Evolutionary conservation across 2,797 vertebrate species (phyloP).

Genomic region (Mus minutoides): DNA sequence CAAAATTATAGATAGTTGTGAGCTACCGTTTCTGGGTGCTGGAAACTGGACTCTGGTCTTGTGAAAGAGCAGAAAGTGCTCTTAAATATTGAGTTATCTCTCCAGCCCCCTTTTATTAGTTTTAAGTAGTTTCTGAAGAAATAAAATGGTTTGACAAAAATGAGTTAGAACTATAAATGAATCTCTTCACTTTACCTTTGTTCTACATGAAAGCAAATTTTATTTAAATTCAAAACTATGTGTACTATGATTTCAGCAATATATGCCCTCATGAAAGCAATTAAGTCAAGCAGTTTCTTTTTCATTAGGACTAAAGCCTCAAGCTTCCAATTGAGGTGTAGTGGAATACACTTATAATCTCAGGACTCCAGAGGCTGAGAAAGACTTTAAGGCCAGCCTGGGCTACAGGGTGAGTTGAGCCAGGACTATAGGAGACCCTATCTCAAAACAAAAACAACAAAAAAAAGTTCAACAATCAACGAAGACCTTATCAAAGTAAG

Average conservation of each 20-base stretch:
- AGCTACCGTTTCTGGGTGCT: background rate
- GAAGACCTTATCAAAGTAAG: background rate
- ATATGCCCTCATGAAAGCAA: slow-evolving; percentile 66
- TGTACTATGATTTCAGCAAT: slow-evolving; percentile 60
- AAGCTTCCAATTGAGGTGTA: slow-evolving; percentile 42
- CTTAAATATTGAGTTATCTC: background rate
- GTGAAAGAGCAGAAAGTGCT: background rate
- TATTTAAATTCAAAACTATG: slow-evolving; percentile 48
- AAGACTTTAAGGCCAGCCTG: background rate
- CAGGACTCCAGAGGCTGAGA: background rate
- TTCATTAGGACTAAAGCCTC: slow-evolving; percentile 67
- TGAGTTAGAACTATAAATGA: slow-evolving; percentile 51
- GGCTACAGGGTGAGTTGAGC: background rate
- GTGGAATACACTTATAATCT: background rate
- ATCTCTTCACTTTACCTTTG: slow-evolving; percentile 48
- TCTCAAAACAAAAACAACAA: background rate
- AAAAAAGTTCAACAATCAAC: background rate
- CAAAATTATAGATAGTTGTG: background rate
- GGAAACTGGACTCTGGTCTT: background rate
- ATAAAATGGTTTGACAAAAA: slow-evolving; percentile 63
- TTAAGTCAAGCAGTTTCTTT: slow-evolving; percentile 55
- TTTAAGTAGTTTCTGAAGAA: slow-evolving; percentile 67
- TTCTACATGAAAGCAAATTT: slow-evolving; percentile 45
- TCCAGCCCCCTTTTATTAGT: background rate
- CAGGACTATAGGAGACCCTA: background rate